These are phyloP conservation scores for Chelmon rostratus DNA, from an alignment of 2,797 vertebrate species.

Conservation along the genomic window DNA sequence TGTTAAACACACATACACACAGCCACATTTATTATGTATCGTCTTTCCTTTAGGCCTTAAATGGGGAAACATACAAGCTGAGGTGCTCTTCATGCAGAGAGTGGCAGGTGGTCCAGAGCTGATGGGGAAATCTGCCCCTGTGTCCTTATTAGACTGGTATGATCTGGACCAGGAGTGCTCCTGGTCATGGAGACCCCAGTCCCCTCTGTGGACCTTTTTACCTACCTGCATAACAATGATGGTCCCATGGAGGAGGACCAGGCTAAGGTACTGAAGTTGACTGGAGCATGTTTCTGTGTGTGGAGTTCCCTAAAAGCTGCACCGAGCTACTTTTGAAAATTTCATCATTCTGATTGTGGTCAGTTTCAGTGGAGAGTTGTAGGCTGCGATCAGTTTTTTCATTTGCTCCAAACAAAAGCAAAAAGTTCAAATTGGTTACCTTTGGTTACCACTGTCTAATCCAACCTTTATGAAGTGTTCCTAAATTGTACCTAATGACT, in stretches of 20 bases:
- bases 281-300: too few relatives aligned
- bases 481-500: too few relatives aligned
- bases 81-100: background rate
- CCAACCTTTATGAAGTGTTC: too few relatives aligned
- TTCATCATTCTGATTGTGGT: too few relatives aligned
- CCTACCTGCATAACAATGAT: fast-evolving
- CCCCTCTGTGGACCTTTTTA: background rate
- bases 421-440: too few relatives aligned
- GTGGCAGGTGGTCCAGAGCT: background rate
- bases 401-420: too few relatives aligned
- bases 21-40: background rate
- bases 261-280: background rate
- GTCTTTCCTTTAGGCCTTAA: background rate
- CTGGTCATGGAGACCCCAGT: slow-evolving; percentile 36
- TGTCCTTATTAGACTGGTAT: background rate
- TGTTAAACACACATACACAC: too few relatives aligned
- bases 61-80: background rate
- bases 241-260: background rate
- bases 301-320: too few relatives aligned
- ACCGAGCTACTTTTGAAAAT: too few relatives aligned
- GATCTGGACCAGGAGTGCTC: slow-evolving; percentile 3
- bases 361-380: too few relatives aligned
- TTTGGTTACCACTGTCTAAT: too few relatives aligned
- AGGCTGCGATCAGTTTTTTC: too few relatives aligned
- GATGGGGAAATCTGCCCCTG: background rate